Evolutionary conservation across 2,888 invertebrate genomes (phyloP).

Genomic region (Nephrotoma appendiculata): DNA sequence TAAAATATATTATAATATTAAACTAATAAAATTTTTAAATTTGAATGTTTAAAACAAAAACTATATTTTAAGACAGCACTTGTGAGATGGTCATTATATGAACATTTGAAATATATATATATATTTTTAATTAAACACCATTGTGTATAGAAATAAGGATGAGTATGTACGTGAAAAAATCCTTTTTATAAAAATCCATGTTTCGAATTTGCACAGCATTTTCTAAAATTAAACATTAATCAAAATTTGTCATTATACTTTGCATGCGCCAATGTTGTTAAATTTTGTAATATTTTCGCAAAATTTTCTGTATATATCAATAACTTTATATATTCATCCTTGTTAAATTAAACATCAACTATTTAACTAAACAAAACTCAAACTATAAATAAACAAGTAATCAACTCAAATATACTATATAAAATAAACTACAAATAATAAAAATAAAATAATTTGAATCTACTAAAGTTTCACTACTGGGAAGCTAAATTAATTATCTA

Average conservation of each 20-base stretch:
- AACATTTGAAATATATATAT: conserved; percentile 4
- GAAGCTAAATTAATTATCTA: background rate
- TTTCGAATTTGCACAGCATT: background rate
- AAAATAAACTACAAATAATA: background rate
- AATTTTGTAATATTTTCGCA: background rate
- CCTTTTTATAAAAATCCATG: background rate
- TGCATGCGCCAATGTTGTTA: background rate
- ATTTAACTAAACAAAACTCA: background rate
- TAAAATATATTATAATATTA: background rate
- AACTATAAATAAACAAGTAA: background rate
- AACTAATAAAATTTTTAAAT: background rate
- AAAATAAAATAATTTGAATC: background rate
- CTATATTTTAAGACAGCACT: conserved; percentile 30
- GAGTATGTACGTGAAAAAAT: background rate
- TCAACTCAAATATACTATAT: background rate
- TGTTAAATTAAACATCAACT: background rate
- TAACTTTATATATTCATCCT: background rate
- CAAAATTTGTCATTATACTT: background rate
- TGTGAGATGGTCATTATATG: conserved; percentile 33
- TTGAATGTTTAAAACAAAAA: background rate
- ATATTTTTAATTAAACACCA: conserved; percentile 6
- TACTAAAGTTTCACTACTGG: background rate
- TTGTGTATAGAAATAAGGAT: background rate
- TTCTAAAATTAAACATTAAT: background rate
- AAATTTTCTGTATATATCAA: background rate